Evolutionary conservation across 2,888 invertebrate genomes (phyloP).

Genomic region (Pediacus dermestoides): DNA sequence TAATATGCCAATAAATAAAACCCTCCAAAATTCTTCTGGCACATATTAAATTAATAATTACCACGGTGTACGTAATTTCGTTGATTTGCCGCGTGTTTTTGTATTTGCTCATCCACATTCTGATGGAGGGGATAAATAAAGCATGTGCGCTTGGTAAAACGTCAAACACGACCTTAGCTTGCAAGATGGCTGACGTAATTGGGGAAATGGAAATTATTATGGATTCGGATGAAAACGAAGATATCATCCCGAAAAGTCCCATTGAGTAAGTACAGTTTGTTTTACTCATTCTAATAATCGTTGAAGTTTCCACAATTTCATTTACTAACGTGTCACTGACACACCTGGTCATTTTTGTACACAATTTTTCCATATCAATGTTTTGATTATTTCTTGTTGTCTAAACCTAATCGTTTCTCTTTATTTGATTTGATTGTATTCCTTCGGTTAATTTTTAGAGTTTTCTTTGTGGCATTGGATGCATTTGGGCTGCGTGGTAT

Average conservation of each 20-base stretch:
- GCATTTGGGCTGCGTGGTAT: conserved; percentile 2
- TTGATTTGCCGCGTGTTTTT: no score
- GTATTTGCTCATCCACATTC: no score
- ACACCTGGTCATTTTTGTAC: neutral
- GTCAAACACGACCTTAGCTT: conserved; percentile 17
- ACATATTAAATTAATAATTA: no score
- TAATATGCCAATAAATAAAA: no score
- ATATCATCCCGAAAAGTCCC: conserved; percentile 44
- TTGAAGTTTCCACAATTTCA: neutral
- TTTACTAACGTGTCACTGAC: conserved; percentile 1
- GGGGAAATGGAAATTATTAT: conserved; percentile 43
- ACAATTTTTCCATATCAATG: conserved; percentile 3
- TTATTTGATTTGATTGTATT: conserved; percentile 5
- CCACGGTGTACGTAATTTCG: no score
- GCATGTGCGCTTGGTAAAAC: conserved; percentile 13
- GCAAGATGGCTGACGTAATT: conserved; percentile 44
- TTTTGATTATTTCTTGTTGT: conserved; percentile 1
- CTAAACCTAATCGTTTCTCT: conserved; percentile 10
- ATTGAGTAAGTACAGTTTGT: conserved; percentile 45
- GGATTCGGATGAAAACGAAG: conserved; percentile 43
- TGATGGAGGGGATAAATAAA: conserved; percentile 6
- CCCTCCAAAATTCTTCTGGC: no score
- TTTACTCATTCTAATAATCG: conserved; percentile 12
- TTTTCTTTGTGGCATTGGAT: no score
- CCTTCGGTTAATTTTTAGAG: no score